Evolutionary conservation across 1,140 invertebrate genomes (phyloP), one percentile per base, ranked within the genome.

Genomic region (Hyphantria cunea): DNA sequence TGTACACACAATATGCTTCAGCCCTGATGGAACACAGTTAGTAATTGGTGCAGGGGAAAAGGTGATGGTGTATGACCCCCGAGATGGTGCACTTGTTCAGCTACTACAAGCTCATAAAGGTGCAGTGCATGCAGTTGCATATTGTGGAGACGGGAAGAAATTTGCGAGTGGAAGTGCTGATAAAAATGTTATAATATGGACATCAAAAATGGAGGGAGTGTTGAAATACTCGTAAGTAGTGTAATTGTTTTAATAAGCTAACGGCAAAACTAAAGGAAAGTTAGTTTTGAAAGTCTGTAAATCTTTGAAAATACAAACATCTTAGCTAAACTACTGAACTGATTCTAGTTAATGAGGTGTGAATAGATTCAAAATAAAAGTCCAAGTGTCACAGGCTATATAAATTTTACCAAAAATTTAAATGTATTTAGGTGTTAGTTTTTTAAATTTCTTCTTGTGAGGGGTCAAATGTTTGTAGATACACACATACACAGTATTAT

Each of bases 131-230:
- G 96, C 97, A 81, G 95, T 99, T 0, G 94, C 94, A 33, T 99
- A 99, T 91, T 95, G 98, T 1, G 95, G 93, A 74, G 98, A 99
- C 94, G 98, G 98, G 0, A 98, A 98, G 85, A 94, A 96, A 74
- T 99, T 99, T 94, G 98, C 99, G 1, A 99, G 98, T 52, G 99
- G 99, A 11, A 96, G 97, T 76, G 96, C 97, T 6, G 99, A 99
- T 86, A 99, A 99, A 92, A 96, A 96, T 91, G 98, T 99, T 44
- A 99, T 99, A 59, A 98, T 99, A 68, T 99, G 99, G 99, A 98
- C 96, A 11, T 95, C 95, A 37, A 98, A 99, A 91, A 92, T 99
- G 66, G 98, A 99, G 93, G 98, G 98, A 25, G 94, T 99, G 74
- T 92, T 99, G 8, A 99, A 99, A 93, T 99, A 99, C 90, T 96